Base-by-base conservation (phyloP, 2,797 vertebrate genomes). In the Gallinago stenura region DNA sequence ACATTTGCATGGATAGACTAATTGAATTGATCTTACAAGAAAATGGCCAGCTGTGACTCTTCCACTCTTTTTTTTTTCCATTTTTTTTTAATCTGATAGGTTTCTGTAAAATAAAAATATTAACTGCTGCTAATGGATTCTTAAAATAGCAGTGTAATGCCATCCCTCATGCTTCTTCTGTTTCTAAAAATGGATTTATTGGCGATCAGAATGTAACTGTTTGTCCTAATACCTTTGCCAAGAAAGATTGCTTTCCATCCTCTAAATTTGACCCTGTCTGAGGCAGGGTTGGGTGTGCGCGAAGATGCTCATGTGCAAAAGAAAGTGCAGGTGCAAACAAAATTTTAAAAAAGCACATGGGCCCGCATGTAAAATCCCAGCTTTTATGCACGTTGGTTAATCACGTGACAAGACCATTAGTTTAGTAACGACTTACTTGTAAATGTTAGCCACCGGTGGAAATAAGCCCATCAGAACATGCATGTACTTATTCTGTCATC, bases 81-180 rank as follows among this genome's bases (percentile, higher is more conserved):
- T 28, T 25, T 70, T 87, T 57, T 30, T 56, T 61, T 26, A 76
- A 87, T 72, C 72, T 71, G 26, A 26, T 93, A 96, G 53, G 22
- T 92, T 90, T 95, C 76, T 96, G 86, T 95, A 31, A 89, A 94
- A 81, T 70, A 68, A 33, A 56, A 65, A 26, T 31, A 96, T 81
- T 88, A 92, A 92, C 93, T 91, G 69, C 86, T 80, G 24, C 92
- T 98, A 97, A 97, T 96, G 97, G 93, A 90, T 89, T 97, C 94
- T 90, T 91, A 89, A 97, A 97, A 97, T 96, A 97, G 96, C 93
- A 89, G 80, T 79, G 64, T 75, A 93, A 91, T 94, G 78, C 79
- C 75, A 89, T 96, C 89, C 87, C 70, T 97, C 75, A 6, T 89
- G 69, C 58, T 75, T 20, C 84, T 97, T 92, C 86, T 96, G 51